These are phyloP conservation scores for Stegastes partitus DNA, from an alignment of 2,113 vertebrate species.

Conservation along the genomic window DNA sequence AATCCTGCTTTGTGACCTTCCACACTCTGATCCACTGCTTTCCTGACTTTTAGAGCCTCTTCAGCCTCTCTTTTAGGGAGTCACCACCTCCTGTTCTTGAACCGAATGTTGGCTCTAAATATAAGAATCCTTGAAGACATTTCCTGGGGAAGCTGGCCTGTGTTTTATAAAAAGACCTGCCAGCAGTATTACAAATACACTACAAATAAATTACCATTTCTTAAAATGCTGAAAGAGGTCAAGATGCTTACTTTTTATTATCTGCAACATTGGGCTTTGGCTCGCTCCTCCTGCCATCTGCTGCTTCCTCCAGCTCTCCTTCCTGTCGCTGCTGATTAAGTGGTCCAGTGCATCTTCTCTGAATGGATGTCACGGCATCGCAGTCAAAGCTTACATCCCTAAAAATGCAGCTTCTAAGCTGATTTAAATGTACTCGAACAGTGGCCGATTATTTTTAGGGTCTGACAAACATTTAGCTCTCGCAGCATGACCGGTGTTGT, in stretches of 20 bases:
- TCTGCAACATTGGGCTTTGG: conserved; percentile 10
- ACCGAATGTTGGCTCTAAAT: too few relatives aligned
- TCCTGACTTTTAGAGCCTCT: too few relatives aligned
- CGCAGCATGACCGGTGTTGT: neutral
- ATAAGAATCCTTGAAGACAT: too few relatives aligned
- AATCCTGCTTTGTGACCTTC: neutral
- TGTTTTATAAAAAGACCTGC: too few relatives aligned
- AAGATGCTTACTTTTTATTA: conserved; percentile 13
- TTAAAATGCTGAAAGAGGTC: conserved; percentile 28
- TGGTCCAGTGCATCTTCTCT: conserved; percentile 22
- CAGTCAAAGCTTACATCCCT: neutral
- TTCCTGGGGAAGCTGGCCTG: neutral
- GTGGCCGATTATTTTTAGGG: neutral
- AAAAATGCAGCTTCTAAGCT: neutral
- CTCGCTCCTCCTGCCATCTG: conserved; percentile 17
- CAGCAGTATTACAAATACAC: too few relatives aligned
- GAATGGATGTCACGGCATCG: neutral
- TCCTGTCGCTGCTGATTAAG: conserved; percentile 13
- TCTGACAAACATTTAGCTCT: neutral
- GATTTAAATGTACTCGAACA: conserved; percentile 8
- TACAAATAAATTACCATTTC: neutral
- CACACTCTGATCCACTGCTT: neutral
- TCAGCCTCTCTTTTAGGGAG: too few relatives aligned
- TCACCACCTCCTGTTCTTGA: too few relatives aligned
- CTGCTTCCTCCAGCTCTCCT: conserved; percentile 2